These are phyloP conservation scores for Brachyopa scutellaris DNA, from an alignment of 2,888 invertebrate species.

Conservation along the genomic window DNA sequence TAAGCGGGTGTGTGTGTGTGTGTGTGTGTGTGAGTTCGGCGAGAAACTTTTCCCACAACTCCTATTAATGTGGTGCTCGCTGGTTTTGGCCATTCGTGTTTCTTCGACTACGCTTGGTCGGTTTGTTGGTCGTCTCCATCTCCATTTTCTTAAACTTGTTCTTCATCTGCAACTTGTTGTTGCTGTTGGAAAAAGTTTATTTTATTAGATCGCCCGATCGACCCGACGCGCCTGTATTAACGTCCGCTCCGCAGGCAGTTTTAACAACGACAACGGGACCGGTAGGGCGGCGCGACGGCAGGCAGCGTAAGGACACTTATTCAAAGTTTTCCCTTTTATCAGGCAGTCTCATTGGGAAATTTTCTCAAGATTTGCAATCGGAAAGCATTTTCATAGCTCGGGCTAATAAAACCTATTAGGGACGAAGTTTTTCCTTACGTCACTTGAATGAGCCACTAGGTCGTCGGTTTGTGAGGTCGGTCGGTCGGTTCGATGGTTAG, in stretches of 20 bases:
- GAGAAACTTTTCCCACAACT: conserved; percentile 60
- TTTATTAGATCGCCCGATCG: conserved; percentile 59
- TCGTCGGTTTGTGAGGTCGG: not conserved
- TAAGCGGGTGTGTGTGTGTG: too few species aligned
- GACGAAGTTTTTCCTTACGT: conserved; percentile 41
- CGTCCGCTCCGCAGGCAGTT: not conserved
- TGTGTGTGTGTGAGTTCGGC: not conserved
- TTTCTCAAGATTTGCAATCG: conserved; percentile 69
- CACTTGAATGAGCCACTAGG: conserved; percentile 29
- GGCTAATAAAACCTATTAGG: conserved; percentile 70
- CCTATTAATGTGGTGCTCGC: conserved; percentile 40
- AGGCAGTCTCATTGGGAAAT: conserved; percentile 41
- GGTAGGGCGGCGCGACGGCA: too few species aligned
- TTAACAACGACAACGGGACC: too few species aligned
- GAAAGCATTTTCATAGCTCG: conserved; percentile 57
- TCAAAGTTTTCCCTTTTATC: conserved; percentile 63
- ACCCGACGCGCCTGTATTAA: conserved; percentile 58
- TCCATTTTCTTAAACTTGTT: conserved; percentile 10
- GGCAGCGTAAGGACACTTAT: not conserved
- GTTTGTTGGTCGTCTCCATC: not conserved
- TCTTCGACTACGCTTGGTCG: not conserved
- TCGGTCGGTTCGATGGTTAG: conserved; percentile 6
- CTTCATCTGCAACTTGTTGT: conserved; percentile 63
- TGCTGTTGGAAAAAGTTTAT: conserved; percentile 52
- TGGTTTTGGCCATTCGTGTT: not conserved